Percentiles rank a stretch among this genome's conserved stretches.
These are phyloP conservation scores for Rhinichthys klamathensis DNA, from an alignment of 2,113 vertebrate species.

Conservation along the genomic window DNA sequence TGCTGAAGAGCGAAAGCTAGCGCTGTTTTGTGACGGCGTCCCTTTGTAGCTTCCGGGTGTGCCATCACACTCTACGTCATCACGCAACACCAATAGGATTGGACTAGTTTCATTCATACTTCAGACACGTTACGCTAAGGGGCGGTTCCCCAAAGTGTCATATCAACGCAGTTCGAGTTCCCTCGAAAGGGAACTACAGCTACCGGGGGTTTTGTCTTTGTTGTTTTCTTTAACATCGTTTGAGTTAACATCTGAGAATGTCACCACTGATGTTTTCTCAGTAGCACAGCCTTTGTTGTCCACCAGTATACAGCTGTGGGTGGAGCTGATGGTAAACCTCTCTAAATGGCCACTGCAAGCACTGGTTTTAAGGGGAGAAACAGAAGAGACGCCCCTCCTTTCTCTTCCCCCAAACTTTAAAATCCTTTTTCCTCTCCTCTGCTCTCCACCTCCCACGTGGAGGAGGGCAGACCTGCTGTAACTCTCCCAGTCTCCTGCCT, in stretches of 20 bases:
- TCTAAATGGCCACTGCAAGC: not conserved
- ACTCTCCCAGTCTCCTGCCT: slow-evolving; percentile 49
- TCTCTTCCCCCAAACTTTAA: slow-evolving; percentile 9
- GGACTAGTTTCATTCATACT: too few species aligned
- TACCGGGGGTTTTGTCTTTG: not conserved
- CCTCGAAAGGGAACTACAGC: not conserved
- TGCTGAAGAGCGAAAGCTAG: too few species aligned
- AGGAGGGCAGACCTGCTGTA: slow-evolving; percentile 49
- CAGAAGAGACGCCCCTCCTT: not conserved
- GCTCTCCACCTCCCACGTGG: slow-evolving; percentile 40
- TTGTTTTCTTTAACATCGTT: not conserved
- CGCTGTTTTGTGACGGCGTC: too few species aligned
- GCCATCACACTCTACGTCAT: too few species aligned
- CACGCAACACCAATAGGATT: too few species aligned
- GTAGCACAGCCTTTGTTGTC: slow-evolving; percentile 5
- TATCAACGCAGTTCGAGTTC: too few species aligned
- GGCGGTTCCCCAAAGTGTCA: too few species aligned
- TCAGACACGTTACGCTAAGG: too few species aligned
- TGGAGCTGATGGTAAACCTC: not conserved
- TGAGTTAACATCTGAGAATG: not conserved
- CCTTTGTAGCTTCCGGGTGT: too few species aligned
- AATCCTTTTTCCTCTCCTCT: slow-evolving; percentile 16
- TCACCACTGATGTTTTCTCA: not conserved
- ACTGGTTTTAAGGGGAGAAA: not conserved
- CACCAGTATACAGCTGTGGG: not conserved